Conservation (phyloP, 2,797 vertebrate genomes). For the Chaenodraco wilsoni region DNA sequence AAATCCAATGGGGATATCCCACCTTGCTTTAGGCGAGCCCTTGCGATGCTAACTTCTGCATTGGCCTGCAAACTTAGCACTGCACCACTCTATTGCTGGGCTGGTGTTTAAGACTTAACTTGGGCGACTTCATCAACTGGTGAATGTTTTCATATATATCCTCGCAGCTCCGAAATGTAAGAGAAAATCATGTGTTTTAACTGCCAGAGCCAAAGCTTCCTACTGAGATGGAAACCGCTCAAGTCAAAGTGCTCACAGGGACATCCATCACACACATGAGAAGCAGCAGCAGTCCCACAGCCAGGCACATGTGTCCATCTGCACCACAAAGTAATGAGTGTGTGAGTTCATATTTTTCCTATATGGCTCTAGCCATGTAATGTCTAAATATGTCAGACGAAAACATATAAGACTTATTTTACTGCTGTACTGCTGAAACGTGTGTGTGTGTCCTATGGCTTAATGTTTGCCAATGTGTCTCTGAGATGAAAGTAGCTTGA, state of each 20-base stretch:
- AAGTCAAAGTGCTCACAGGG: constrained; percentile 15
- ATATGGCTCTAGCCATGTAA: neutral
- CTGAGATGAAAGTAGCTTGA: constrained; percentile 54
- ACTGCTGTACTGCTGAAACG: neutral
- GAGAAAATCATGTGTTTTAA: neutral
- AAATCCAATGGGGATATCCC: no score
- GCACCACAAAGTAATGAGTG: constrained; percentile 1
- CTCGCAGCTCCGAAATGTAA: neutral
- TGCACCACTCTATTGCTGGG: no score
- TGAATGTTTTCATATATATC: neutral
- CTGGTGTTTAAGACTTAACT: neutral
- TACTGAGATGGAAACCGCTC: constrained; percentile 28
- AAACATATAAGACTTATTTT: neutral
- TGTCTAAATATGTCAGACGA: neutral
- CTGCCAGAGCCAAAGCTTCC: neutral
- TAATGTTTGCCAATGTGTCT: constrained; percentile 10
- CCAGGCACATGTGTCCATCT: neutral
- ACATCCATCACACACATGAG: constrained; percentile 25
- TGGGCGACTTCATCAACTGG: neutral
- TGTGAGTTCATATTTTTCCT: neutral
- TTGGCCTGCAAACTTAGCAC: no score
- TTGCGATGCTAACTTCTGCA: no score
- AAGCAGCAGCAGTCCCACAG: neutral
- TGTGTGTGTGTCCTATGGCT: constrained; percentile 7
- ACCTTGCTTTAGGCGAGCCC: no score